phyloP scores from a whole-genome alignment of 2,113 vertebrate genomes.

The Megaceryle maxima region DNA sequence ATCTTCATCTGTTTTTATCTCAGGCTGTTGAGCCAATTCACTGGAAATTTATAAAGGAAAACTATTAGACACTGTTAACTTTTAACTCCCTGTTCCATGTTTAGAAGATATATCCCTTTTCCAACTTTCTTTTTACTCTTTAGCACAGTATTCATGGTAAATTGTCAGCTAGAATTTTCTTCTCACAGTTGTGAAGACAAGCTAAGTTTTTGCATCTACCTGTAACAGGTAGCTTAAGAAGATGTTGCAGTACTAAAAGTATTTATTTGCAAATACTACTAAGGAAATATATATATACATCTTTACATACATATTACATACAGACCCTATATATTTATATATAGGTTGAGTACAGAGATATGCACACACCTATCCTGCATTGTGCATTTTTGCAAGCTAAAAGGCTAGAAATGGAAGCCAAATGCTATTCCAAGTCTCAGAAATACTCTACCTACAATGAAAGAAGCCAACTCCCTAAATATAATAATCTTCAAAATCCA shows the following conservation, averaged over 20 bases:
- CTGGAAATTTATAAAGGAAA: conserved; percentile 29
- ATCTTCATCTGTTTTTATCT: conserved; percentile 60
- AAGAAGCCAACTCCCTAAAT: neutral
- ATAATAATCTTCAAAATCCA: neutral
- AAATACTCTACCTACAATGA: neutral
- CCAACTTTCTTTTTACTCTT: neutral
- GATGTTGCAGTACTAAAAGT: neutral
- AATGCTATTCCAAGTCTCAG: neutral
- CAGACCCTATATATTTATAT: neutral
- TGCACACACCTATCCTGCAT: neutral
- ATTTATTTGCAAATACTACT: neutral
- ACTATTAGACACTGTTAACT: conserved; percentile 33
- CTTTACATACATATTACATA: neutral
- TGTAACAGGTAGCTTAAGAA: neutral
- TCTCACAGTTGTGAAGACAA: neutral
- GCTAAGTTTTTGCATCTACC: neutral
- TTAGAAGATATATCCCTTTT: neutral
- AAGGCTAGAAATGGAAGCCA: neutral
- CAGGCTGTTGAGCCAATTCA: conserved; percentile 30
- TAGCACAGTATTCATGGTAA: neutral
- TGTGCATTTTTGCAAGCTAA: neutral
- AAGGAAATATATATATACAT: neutral
- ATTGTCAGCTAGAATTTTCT: neutral
- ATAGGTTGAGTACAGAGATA: neutral
- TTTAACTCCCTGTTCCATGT: neutral